Evolutionary conservation across 1,140 invertebrate genomes (phyloP), one percentile per base, ranked within the genome.

Genomic region (Monomorium pharaonis): DNA sequence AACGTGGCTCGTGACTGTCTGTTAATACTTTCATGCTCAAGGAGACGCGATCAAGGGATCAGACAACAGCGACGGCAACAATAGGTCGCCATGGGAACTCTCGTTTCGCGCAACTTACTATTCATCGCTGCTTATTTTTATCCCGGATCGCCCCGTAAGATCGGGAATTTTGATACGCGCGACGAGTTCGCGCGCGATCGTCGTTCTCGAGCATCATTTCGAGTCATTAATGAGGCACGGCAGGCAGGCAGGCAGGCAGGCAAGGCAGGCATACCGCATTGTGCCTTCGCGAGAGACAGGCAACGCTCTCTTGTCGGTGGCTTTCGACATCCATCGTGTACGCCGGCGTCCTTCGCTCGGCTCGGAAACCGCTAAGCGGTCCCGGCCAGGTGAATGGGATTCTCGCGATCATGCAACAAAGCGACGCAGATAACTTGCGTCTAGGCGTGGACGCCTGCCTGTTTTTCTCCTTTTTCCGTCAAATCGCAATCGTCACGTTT

Each of bases 321-420:
- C 87, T 90, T 90, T 90, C 89, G 88, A 90, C 89, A 90, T 90
- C 86, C 86, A 86, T 90, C 88, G 86, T 60, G 85, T 62, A 58
- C 60, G 72, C 72, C 63, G 81, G 83, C 51, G 89, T 90, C 89
- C 88, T 90, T 85, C 72, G 81, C 88, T 85, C 75, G 80, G 62
- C 88, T 67, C 76, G 89, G 63, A 88, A 86, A 90, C 86, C 76
- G 56, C 63, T 63, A 74, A 77, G 86, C 86, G 89, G 60, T 81
- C 86, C 83, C 83, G 72, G 77, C 77, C 86, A 89, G 88, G 88
- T 90, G 89, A 90, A 90, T 90, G 89, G 88, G 81, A 90, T 80
- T 86, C 89, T 89, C 88, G 88, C 44, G 89, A 90, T 90, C 89
- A 74, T 72, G 88, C 77, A 90, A 90, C 88, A 90, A 90, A 90